Percentiles rank a stretch among this genome's conserved stretches.
phyloP scores from a whole-genome alignment of 1,140 invertebrate genomes.

The Penaeus indicus region DNA sequence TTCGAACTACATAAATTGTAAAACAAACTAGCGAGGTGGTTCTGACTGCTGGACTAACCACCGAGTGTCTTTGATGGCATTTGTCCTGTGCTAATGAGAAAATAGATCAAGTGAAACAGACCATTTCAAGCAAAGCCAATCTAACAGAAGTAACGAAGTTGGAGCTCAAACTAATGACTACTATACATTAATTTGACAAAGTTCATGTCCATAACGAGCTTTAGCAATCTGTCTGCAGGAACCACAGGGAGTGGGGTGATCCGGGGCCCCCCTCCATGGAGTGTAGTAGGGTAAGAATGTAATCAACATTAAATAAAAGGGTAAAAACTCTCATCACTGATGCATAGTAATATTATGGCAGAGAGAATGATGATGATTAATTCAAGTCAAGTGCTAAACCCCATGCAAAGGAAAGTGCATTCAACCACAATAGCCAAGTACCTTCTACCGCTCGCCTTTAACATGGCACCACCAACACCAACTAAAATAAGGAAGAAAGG shows the following conservation, averaged over 20 bases:
- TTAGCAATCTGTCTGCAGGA: slow-evolving; percentile 61
- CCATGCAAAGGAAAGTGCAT: slow-evolving; percentile 65
- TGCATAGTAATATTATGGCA: slow-evolving; percentile 64
- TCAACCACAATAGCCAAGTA: slow-evolving; percentile 66
- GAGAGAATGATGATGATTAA: slow-evolving; percentile 62
- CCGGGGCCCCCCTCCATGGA: slow-evolving; percentile 59
- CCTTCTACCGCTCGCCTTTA: slow-evolving; percentile 67
- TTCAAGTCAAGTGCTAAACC: slow-evolving; percentile 64
- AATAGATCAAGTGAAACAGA: slow-evolving; percentile 61
- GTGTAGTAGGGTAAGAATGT: slow-evolving; percentile 61
- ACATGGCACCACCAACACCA: slow-evolving; percentile 66
- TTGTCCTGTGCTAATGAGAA: slow-evolving; percentile 55
- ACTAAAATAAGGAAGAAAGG: slow-evolving; percentile 66
- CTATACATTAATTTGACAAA: slow-evolving; percentile 59
- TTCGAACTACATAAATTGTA: slow-evolving; percentile 55
- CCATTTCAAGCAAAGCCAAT: slow-evolving; percentile 62
- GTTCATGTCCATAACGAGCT: slow-evolving; percentile 54
- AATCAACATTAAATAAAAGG: slow-evolving; percentile 58
- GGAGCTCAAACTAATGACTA: slow-evolving; percentile 54
- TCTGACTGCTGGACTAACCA: slow-evolving; percentile 47
- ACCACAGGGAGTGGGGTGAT: slow-evolving; percentile 50
- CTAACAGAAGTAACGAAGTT: slow-evolving; percentile 61
- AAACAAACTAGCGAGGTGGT: slow-evolving; percentile 55
- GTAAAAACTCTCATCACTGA: slow-evolving; percentile 58
- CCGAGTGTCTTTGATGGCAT: slow-evolving; percentile 48